These are phyloP conservation scores for Rhinella marina DNA, from an alignment of 2,797 vertebrate genomes.

Conservation along the genomic window DNA sequence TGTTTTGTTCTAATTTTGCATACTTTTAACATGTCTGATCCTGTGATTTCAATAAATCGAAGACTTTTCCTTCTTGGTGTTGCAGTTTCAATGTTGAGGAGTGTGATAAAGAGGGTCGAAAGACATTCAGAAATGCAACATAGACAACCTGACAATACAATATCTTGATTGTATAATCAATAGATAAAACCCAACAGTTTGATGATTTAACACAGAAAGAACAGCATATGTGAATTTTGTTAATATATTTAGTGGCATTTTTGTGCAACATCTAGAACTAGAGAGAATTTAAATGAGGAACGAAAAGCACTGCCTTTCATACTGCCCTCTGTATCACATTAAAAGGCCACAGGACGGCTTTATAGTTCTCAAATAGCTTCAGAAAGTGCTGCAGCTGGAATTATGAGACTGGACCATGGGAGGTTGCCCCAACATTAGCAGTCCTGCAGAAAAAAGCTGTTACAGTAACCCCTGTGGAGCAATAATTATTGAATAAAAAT, in stretches of 20 bases:
- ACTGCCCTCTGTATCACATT: background rate
- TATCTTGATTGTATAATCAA: background rate
- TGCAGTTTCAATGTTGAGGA: too few relatives aligned
- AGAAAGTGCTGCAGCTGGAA: background rate
- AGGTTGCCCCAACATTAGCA: background rate
- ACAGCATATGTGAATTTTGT: background rate
- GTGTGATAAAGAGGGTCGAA: background rate
- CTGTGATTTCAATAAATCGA: too few relatives aligned
- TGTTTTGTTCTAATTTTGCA: too few relatives aligned
- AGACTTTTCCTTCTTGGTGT: too few relatives aligned
- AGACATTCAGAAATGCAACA: background rate
- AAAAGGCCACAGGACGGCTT: background rate
- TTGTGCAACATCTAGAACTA: too few relatives aligned
- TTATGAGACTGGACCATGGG: background rate
- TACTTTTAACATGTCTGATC: too few relatives aligned
- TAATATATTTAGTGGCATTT: background rate
- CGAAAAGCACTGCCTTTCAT: background rate
- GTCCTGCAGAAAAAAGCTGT: background rate
- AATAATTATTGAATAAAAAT: constrained; percentile 13
- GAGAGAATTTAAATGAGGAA: too few relatives aligned
- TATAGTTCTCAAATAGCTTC: background rate
- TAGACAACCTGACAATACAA: background rate
- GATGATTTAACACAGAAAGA: background rate
- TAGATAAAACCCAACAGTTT: background rate
- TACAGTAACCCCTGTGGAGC: background rate